Evolutionary conservation across 2,888 invertebrate species (phyloP).

Genomic region (Teinopalpus imperialis): DNA sequence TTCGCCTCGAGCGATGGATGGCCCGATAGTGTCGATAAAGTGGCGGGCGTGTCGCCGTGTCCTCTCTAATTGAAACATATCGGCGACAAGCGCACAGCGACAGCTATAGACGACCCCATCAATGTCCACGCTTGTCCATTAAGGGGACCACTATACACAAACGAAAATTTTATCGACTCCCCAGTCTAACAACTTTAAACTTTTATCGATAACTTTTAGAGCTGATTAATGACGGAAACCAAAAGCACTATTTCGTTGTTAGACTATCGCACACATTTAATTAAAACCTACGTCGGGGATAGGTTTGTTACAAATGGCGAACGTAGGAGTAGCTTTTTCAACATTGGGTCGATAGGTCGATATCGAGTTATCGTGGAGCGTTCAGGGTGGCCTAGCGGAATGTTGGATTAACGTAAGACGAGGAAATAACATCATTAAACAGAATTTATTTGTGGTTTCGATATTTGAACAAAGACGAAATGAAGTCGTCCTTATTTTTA

Average conservation of each 20-base stretch:
- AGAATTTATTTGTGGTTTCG: slow-evolving; percentile 3
- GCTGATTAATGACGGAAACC: slow-evolving; percentile 16
- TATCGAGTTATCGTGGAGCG: slow-evolving; percentile 1
- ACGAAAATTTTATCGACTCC: slow-evolving; percentile 18
- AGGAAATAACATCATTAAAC: slow-evolving; percentile 18
- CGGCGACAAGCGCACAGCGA: slow-evolving; percentile 21
- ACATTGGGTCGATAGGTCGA: slow-evolving; percentile 4
- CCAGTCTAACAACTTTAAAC: slow-evolving; percentile 12
- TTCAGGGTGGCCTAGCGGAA: slow-evolving; percentile 13
- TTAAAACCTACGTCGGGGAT: slow-evolving; percentile 15
- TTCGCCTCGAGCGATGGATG: slow-evolving; percentile 19
- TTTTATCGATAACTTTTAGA: slow-evolving; percentile 22
- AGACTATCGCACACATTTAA: slow-evolving; percentile 18
- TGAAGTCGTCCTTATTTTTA: no score
- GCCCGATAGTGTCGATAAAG: slow-evolving; percentile 23
- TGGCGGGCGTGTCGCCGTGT: slow-evolving; percentile 20
- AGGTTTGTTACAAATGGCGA: slow-evolving; percentile 23
- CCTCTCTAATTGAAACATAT: slow-evolving; percentile 27
- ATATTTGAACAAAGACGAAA: background rate
- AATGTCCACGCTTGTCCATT: slow-evolving; percentile 21
- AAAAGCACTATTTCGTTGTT: slow-evolving; percentile 20
- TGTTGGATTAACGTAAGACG: slow-evolving; percentile 5
- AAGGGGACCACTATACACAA: slow-evolving; percentile 5
- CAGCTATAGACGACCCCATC: slow-evolving; percentile 24
- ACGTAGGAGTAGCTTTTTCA: slow-evolving; percentile 16